Percentiles rank a stretch among this genome's conserved stretches.
phyloP scores from a whole-genome alignment of 2,113 vertebrate genomes.

The Pseudonaja textilis region DNA sequence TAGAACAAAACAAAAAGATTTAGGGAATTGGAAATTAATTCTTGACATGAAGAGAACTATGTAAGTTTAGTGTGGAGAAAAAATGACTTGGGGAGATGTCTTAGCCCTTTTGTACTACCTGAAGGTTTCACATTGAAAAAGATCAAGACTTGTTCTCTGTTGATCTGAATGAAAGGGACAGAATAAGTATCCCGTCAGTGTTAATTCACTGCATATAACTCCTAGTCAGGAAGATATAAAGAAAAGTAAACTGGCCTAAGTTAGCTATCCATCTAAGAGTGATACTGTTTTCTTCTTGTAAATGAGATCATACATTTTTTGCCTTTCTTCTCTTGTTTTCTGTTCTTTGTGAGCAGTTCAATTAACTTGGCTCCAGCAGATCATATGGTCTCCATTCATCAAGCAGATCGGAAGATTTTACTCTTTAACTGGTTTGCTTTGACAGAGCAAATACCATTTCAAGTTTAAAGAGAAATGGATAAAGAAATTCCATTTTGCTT shows the following conservation, averaged over 20 bases:
- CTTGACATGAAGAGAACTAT: not conserved
- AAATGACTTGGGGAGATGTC: not conserved
- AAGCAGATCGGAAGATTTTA: not conserved
- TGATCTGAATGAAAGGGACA: not conserved
- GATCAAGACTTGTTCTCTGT: not conserved
- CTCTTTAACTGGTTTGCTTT: not conserved
- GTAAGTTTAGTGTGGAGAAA: not conserved
- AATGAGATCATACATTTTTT: not conserved
- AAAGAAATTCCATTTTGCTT: not conserved
- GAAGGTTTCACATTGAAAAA: not conserved
- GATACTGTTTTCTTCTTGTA: not conserved
- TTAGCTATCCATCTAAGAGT: not conserved
- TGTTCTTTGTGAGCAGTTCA: not conserved
- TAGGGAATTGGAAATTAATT: not conserved
- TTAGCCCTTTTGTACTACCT: not conserved
- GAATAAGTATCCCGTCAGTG: not conserved
- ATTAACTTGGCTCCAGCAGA: not conserved
- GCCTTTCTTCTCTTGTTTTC: not conserved
- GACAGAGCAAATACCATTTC: not conserved
- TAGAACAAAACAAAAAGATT: not conserved
- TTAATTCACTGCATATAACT: not conserved
- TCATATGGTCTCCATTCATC: not conserved
- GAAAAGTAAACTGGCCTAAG: not conserved
- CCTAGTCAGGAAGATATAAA: not conserved
- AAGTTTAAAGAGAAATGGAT: not conserved